phyloP scores from a whole-genome alignment of 30 jellyfish, hydroid and myxozoan genomes.

The Pseudorhiza aurosa region DNA sequence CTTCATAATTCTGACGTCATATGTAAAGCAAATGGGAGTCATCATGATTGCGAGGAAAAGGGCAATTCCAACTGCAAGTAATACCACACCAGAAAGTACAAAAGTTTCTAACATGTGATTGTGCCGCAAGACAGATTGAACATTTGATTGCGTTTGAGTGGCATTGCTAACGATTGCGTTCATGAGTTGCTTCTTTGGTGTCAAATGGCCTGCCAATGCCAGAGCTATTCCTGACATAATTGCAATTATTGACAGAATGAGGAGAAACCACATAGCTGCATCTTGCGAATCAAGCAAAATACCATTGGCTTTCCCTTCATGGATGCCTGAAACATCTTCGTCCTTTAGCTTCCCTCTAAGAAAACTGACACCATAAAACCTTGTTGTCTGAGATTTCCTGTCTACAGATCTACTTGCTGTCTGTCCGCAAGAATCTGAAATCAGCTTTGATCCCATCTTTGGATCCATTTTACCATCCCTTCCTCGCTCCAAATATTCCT shows the following conservation, averaged over 20 bases:
- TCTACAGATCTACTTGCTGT: slow-evolving; percentile 48
- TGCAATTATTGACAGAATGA: slow-evolving; percentile 27
- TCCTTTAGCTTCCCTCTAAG: slow-evolving; percentile 55
- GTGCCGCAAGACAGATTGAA: slow-evolving; percentile 15
- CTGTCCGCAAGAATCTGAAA: slow-evolving; percentile 67
- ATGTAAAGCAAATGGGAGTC: slow-evolving; percentile 50
- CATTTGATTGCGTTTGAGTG: background rate
- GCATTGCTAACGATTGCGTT: background rate
- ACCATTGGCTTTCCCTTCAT: slow-evolving; percentile 23
- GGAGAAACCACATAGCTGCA: slow-evolving; percentile 20
- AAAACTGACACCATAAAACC: slow-evolving; percentile 73
- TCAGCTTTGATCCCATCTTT: slow-evolving; percentile 22
- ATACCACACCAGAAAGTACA: slow-evolving; percentile 64
- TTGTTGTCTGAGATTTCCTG: slow-evolving; percentile 63
- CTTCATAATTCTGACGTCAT: slow-evolving; percentile 37
- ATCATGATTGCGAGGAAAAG: slow-evolving; percentile 37
- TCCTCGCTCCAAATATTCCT: background rate
- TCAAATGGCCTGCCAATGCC: slow-evolving; percentile 78
- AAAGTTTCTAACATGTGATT: slow-evolving; percentile 65
- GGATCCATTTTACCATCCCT: background rate
- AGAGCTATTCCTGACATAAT: slow-evolving; percentile 54
- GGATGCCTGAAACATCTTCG: background rate
- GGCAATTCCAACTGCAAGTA: slow-evolving; percentile 57
- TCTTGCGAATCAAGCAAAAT: slow-evolving; percentile 30
- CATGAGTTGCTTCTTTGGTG: slow-evolving; percentile 40